phyloP scores from a whole-genome alignment of 35 echinoderm and acorn worm species.

The Apostichopus parvimensis region DNA sequence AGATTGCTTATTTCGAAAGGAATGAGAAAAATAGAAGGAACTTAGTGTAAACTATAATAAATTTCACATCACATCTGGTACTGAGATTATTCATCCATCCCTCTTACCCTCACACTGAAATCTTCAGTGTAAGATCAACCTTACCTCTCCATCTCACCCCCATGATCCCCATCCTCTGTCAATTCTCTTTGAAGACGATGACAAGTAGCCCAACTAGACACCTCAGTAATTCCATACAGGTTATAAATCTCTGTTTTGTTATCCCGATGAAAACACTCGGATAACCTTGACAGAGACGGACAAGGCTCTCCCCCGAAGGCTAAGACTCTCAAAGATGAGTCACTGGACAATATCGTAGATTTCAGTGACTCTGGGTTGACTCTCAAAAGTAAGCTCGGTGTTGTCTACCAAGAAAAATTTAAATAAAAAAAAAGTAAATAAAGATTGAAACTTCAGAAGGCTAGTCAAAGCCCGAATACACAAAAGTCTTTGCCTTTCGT shows the following conservation, averaged over 20 bases:
- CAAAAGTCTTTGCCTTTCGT: too few species aligned
- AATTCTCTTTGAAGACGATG: background rate
- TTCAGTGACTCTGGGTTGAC: conserved; percentile 34
- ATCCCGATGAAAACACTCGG: conserved; percentile 51
- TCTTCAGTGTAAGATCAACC: background rate
- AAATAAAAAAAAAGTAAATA: background rate
- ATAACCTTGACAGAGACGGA: conserved; percentile 65
- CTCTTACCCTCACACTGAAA: too few species aligned
- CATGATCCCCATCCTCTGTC: background rate
- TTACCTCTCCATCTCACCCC: background rate
- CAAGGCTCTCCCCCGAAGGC: conserved; percentile 89
- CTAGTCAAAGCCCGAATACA: too few species aligned
- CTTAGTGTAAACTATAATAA: too few species aligned
- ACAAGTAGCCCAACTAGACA: conserved; percentile 85
- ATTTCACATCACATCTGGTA: too few species aligned
- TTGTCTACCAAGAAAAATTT: conserved; percentile 61
- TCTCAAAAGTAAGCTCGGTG: conserved; percentile 70
- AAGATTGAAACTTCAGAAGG: too few species aligned
- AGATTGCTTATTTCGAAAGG: too few species aligned
- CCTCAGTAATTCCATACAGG: conserved; percentile 95
- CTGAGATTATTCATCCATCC: too few species aligned
- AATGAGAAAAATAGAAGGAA: too few species aligned
- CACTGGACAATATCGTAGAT: conserved; percentile 10
- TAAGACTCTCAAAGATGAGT: conserved; percentile 51
- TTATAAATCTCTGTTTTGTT: conserved; percentile 89